Evolutionary conservation across 2,113 vertebrate genomes (phyloP).

Genomic region (Sylvicapra grimmia): DNA sequence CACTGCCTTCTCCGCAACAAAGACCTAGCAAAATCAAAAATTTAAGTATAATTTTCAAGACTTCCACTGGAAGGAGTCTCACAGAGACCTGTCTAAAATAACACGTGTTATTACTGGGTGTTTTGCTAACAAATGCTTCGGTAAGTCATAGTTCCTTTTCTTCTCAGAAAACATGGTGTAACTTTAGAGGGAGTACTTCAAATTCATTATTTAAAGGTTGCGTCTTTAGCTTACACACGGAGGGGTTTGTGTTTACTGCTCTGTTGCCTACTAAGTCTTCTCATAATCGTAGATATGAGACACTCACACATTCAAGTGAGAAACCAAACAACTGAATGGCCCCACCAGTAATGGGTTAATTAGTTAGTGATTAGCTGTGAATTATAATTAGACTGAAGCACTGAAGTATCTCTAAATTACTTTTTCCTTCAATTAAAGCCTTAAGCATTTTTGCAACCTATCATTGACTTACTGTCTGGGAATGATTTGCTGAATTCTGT

Average conservation of each 20-base stretch:
- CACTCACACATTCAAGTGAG: background rate
- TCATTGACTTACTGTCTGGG: background rate
- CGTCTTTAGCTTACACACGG: background rate
- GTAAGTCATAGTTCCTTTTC: background rate
- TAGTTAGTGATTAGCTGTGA: background rate
- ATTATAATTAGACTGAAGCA: background rate
- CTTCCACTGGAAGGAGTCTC: background rate
- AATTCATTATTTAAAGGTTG: background rate
- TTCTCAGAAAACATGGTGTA: background rate
- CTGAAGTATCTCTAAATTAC: background rate
- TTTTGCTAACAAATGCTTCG: background rate
- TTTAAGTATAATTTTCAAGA: background rate
- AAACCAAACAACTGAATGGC: background rate
- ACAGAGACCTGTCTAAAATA: background rate
- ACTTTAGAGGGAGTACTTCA: background rate
- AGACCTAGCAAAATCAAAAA: background rate
- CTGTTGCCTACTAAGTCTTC: background rate
- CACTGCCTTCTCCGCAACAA: too few species aligned
- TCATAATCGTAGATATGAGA: background rate
- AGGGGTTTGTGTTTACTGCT: background rate
- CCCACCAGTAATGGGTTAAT: background rate
- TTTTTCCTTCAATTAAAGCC: background rate
- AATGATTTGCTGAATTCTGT: constrained; percentile 11
- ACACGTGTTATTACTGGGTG: background rate
- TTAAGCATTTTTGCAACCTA: background rate